These are phyloP conservation scores for Tanypteryx hageni DNA, from an alignment of 2,888 invertebrate genomes.

Conservation along the genomic window DNA sequence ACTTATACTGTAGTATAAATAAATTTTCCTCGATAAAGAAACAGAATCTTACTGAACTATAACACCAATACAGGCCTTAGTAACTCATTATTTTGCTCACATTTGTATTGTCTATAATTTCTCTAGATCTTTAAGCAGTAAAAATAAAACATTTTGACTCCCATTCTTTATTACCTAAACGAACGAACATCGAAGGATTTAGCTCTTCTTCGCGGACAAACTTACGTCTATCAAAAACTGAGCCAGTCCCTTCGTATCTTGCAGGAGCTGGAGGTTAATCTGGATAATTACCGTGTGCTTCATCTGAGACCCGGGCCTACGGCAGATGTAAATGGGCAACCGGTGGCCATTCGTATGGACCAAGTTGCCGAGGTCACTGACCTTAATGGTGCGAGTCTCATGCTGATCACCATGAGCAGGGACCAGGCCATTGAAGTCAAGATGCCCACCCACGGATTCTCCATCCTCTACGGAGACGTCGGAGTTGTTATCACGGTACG, in stretches of 20 bases:
- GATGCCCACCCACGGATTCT: conserved; percentile 65
- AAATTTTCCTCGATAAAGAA: no score
- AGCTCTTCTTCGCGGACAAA: no score
- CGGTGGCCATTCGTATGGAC: conserved; percentile 52
- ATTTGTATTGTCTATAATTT: no score
- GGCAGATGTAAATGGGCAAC: conserved; percentile 54
- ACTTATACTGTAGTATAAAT: no score
- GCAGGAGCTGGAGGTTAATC: conserved; percentile 65
- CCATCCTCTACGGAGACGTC: conserved; percentile 60
- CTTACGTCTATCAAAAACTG: neutral
- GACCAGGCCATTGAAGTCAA: conserved; percentile 65
- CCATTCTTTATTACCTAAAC: no score
- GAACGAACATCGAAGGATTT: no score
- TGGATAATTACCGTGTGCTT: conserved; percentile 67
- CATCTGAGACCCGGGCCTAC: conserved; percentile 57
- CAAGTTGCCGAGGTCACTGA: conserved; percentile 64
- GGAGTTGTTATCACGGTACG: conserved; percentile 66
- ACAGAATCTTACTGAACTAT: no score
- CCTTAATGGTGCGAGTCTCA: conserved; percentile 55
- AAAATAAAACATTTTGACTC: no score
- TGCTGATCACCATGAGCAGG: conserved; percentile 47
- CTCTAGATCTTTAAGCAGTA: no score
- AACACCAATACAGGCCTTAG: no score
- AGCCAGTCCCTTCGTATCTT: neutral
- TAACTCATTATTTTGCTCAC: no score